Evolutionary conservation across 2,797 vertebrate species (phyloP).

Genomic region (Melanotaenia maccullochi): DNA sequence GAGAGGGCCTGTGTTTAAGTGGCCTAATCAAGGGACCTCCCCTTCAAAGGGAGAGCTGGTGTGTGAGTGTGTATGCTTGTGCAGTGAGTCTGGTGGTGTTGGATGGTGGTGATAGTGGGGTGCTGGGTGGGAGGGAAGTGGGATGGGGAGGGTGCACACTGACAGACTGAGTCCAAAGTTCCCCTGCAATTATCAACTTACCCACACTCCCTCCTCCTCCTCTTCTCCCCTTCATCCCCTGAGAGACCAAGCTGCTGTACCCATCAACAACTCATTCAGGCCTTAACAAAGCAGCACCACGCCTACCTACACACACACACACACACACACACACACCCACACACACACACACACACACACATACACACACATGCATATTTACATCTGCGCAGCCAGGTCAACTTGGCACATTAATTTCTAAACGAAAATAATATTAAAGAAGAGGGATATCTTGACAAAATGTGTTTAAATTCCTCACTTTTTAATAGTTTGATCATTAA

Average conservation of each 20-base stretch:
- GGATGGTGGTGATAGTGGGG: not conserved
- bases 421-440: slow-evolving; percentile 13
- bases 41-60: slow-evolving; percentile 67
- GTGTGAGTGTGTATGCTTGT: slow-evolving; percentile 55
- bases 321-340: slow-evolving; percentile 18
- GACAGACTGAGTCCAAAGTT: slow-evolving; percentile 78
- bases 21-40: slow-evolving; percentile 77
- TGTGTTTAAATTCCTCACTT: not conserved
- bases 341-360: slow-evolving; percentile 19
- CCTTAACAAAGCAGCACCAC: slow-evolving; percentile 79
- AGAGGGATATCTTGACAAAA: not conserved
- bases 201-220: slow-evolving; percentile 47
- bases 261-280: slow-evolving; percentile 82
- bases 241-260: slow-evolving; percentile 80
- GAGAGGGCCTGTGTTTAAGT: slow-evolving; percentile 65
- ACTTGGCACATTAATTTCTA: slow-evolving; percentile 34
- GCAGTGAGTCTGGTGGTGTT: slow-evolving; percentile 8
- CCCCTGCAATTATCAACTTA: slow-evolving; percentile 82
- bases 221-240: slow-evolving; percentile 65
- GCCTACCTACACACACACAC: slow-evolving; percentile 34
- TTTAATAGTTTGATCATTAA: not conserved
- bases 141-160: slow-evolving; percentile 40
- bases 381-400: slow-evolving; percentile 22
- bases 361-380: slow-evolving; percentile 20
- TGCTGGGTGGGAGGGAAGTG: too few relatives aligned